Base-by-base conservation (phyloP, 1,140 invertebrate genomes). In the Carcinoscorpius rotundicauda region DNA sequence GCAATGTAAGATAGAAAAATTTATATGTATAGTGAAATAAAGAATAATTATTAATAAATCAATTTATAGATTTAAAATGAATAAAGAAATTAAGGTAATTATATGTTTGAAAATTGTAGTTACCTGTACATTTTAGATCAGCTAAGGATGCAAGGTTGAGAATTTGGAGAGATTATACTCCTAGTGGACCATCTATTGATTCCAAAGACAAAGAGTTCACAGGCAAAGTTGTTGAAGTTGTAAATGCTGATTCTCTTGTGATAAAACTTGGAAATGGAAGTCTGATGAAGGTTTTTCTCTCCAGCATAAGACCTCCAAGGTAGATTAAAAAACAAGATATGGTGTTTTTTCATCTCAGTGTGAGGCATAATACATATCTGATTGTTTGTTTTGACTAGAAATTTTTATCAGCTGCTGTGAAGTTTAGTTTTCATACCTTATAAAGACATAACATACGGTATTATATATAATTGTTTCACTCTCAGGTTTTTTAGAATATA, bases 301-400 rank as follows among this genome's bases (percentile, higher is more conserved):
- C 96, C 11, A 97, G 93, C 71, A 91, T 99, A 72, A 82, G 94
- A 72, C 91, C 95, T 61, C 96, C 96, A 63, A 85, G 88, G 80
- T 83, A 87, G 81, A 63, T 59, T 58, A 51, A 52, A n/a, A 51
- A 65, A 52, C 29, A 29, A 29, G 29, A 29, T 29, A 29, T 53
- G 4, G 62, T n/a, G 62, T n/a, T 48, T 63, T 48, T 63, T 63
- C 62, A 9, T 29, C 29, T 29, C 29, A 29, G 29, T 29, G 29
- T 29, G 29, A 29, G 29, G 29, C 29, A 29, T 29, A 29, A 29
- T 29, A 29, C 29, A 29, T 29, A 29, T 2, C 29, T 29, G 0
- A 29, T 29, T 29, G 29, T 29, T 29, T 29, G 2, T 29, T 29
- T 29, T 29, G 29, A 29, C 29, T 29, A 29, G 29, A 29, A 29